These are phyloP conservation scores for Eucidaris tribuloides DNA, from an alignment of 35 echinoderm and acorn worm species.

Conservation along the genomic window DNA sequence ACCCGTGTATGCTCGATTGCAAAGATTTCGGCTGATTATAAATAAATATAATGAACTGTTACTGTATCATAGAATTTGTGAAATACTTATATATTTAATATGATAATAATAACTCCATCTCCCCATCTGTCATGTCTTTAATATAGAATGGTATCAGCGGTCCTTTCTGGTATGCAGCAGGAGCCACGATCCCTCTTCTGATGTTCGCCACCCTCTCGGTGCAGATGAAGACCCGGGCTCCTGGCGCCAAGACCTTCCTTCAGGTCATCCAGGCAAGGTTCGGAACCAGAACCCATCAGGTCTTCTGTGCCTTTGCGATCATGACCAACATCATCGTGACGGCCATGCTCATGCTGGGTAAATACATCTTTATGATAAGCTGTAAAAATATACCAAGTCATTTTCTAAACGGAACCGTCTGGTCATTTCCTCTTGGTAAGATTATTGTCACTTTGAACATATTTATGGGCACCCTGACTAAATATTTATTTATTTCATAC, in stretches of 20 bases:
- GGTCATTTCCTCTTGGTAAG: too few relatives aligned
- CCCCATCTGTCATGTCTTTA: neutral
- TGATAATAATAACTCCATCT: neutral
- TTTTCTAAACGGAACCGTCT: too few relatives aligned
- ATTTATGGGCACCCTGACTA: too few relatives aligned
- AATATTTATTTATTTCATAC: too few relatives aligned
- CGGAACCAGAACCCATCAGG: constrained; percentile 69
- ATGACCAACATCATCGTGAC: constrained; percentile 95
- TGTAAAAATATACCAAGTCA: too few relatives aligned
- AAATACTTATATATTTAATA: too few relatives aligned
- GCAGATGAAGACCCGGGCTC: constrained; percentile 88
- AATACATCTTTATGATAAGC: neutral
- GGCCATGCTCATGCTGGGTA: constrained; percentile 95
- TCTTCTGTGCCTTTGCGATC: constrained; percentile 87
- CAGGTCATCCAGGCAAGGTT: constrained; percentile 95
- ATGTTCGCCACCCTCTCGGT: constrained; percentile 85
- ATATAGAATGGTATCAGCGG: constrained; percentile 94
- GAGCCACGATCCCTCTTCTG: constrained; percentile 82
- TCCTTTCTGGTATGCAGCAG: constrained; percentile 95
- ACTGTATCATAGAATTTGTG: too few relatives aligned
- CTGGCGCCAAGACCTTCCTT: constrained; percentile 93
- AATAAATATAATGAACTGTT: too few relatives aligned
- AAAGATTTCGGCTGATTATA: too few relatives aligned
- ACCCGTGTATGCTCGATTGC: too few relatives aligned
- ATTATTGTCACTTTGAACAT: too few relatives aligned